Evolutionary conservation across 2,797 vertebrate genomes (phyloP).

Genomic region (Schizopygopsis malacanthus): DNA sequence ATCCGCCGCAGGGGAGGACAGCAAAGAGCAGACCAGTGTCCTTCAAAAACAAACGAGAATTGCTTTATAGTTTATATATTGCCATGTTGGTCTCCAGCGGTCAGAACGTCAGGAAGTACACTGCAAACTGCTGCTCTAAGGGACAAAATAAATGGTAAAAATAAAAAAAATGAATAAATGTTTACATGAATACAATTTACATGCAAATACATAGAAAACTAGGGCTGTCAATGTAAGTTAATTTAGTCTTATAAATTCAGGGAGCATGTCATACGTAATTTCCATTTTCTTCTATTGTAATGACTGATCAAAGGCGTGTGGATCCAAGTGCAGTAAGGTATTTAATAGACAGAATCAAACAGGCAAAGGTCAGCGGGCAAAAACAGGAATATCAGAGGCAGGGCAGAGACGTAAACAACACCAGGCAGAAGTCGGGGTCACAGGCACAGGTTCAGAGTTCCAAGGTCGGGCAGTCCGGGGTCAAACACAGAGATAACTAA

Average conservation of each 20-base stretch:
- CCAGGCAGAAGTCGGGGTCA: too few species aligned
- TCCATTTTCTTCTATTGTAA: neutral
- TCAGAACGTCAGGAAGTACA: conserved; percentile 15
- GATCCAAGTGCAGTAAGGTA: too few species aligned
- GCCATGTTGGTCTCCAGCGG: neutral
- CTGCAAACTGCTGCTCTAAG: conserved; percentile 8
- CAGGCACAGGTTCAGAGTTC: too few species aligned
- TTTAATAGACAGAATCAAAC: too few species aligned
- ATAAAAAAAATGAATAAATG: neutral
- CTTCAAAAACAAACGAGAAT: conserved; percentile 69
- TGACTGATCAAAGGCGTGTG: too few species aligned
- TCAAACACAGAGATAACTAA: too few species aligned
- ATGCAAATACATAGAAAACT: neutral
- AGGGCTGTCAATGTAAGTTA: neutral
- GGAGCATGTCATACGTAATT: neutral
- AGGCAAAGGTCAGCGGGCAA: too few species aligned
- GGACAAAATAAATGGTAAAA: neutral
- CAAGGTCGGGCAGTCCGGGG: too few species aligned
- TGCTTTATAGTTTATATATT: conserved; percentile 71
- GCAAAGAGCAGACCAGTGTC: conserved; percentile 59
- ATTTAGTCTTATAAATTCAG: neutral
- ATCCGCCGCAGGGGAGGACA: conserved; percentile 53
- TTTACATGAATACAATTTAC: neutral
- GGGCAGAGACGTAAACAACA: too few species aligned
- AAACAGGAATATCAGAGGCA: too few species aligned